Conservation (phyloP, 2,888 invertebrate species). For the Graphium colonna region DNA sequence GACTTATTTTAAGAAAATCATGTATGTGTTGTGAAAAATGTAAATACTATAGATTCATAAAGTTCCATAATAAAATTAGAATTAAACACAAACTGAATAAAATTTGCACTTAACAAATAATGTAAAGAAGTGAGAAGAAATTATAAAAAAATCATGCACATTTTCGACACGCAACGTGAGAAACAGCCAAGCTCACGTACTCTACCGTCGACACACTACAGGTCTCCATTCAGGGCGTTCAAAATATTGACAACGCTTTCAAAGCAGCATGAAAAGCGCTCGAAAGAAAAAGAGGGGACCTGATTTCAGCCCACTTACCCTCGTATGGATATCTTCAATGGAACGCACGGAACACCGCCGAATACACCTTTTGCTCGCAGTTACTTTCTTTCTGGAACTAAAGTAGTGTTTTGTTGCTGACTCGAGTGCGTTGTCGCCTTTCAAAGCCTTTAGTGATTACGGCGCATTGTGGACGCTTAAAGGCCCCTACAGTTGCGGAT, state of each 20-base stretch:
- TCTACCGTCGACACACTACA: constrained; percentile 65
- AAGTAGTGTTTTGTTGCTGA: constrained; percentile 16
- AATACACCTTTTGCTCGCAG: constrained; percentile 53
- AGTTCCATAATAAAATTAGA: too few species aligned
- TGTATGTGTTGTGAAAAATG: too few species aligned
- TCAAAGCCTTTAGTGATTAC: constrained; percentile 14
- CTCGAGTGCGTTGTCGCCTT: not conserved
- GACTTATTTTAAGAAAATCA: too few species aligned
- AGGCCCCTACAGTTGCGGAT: not conserved
- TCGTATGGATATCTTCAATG: constrained; percentile 42
- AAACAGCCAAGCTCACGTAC: constrained; percentile 50
- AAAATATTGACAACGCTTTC: constrained; percentile 77
- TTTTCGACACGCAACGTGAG: constrained; percentile 36
- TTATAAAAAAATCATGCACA: too few species aligned
- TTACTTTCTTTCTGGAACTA: constrained; percentile 1
- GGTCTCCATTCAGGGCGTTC: constrained; percentile 67
- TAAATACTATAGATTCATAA: too few species aligned
- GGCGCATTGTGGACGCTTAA: not conserved
- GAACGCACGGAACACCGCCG: constrained; percentile 54
- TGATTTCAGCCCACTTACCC: constrained; percentile 65
- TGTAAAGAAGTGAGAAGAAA: too few species aligned
- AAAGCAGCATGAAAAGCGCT: constrained; percentile 62
- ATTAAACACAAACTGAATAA: too few species aligned
- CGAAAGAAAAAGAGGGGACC: constrained; percentile 61
- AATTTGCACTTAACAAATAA: too few species aligned